Base-by-base conservation (phyloP, 2,797 vertebrate species). In the Balearica regulorum region DNA sequence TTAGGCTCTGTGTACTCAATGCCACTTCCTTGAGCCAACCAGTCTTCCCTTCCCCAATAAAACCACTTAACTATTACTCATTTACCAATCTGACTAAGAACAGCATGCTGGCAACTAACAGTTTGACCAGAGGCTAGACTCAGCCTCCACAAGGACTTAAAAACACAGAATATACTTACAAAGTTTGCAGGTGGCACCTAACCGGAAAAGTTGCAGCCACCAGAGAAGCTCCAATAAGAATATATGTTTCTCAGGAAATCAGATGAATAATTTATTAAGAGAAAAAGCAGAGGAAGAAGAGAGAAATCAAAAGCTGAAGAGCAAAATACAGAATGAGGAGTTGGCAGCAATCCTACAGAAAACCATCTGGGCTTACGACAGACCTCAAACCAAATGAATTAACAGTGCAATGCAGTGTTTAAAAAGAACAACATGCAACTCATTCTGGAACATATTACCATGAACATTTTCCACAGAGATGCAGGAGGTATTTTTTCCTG, bases 351-450 rank as follows among this genome's bases (percentile, higher is more conserved):
- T 92, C 91, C 92, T 72, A 35, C 90, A 89, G 94, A 89, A 89
- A 93, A 87, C 89, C 94, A 94, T 95, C 87, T 94, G 94, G 91
- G 94, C 83, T 92, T 87, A 89, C 66, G 87, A 94, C 92, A 92
- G 84, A 70, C 92, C 82, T 95, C 93, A 87, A 94, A 80, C 87
- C 81, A 91, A 93, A 96, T 94, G 93, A 97, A 95, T 95, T 92
- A 95, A 97, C 95, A 96, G 89, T 83, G 55, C 11, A 2, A 92
- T 62, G 55, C 95, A 97, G 78, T 94, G 94, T 96, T 96, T 53
- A 18, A 83, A 70, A 72, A 77, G 49, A 44, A 64, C 76, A 95
- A 70, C 84, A 85, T 37, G 43, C 68, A 91, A 44, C 70, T 92
- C 33, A 20, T 79, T 93, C 89, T 91, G 90, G 91, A 96, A 94